Conservation (phyloP, 2,797 vertebrate genomes). For the Acrossocheilus wenchowensis region DNA sequence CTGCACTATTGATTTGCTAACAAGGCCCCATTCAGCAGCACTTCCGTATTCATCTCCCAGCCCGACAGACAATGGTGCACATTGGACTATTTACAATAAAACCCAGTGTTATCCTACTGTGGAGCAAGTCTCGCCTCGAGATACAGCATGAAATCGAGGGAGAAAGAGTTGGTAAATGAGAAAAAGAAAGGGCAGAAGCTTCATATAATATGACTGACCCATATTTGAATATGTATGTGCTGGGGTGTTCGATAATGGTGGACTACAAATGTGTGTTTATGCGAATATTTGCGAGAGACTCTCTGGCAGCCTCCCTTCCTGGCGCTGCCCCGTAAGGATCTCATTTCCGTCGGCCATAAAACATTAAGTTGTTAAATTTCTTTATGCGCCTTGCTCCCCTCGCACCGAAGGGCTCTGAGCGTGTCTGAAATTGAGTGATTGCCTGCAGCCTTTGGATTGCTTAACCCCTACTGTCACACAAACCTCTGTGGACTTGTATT, state of each 20-base stretch:
- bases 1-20: constrained; percentile 81
- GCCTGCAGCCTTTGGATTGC: constrained; percentile 80
- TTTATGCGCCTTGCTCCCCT: constrained; percentile 74
- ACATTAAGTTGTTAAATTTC: constrained; percentile 82
- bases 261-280: constrained; percentile 30
- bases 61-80: constrained; percentile 75
- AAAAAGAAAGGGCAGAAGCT: constrained; percentile 33
- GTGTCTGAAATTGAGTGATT: constrained; percentile 84
- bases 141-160: constrained; percentile 38
- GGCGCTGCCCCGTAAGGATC: constrained; percentile 63
- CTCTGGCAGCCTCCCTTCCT: constrained; percentile 26
- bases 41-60: constrained; percentile 71
- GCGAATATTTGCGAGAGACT: neutral
- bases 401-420: constrained; percentile 74
- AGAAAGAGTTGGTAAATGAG: constrained; percentile 52
- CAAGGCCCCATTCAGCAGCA: constrained; percentile 75
- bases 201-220: neutral
- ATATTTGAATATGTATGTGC: constrained; percentile 44
- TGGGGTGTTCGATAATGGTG: constrained; percentile 25
- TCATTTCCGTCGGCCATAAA: constrained; percentile 78
- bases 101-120: constrained; percentile 32
- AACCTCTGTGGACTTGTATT: constrained; percentile 75
- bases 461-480: constrained; percentile 77
- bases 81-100: constrained; percentile 75
- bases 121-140: constrained; percentile 6